Base-by-base conservation (phyloP, 1,140 invertebrate species). In the Anagrus nilaparvatae region DNA sequence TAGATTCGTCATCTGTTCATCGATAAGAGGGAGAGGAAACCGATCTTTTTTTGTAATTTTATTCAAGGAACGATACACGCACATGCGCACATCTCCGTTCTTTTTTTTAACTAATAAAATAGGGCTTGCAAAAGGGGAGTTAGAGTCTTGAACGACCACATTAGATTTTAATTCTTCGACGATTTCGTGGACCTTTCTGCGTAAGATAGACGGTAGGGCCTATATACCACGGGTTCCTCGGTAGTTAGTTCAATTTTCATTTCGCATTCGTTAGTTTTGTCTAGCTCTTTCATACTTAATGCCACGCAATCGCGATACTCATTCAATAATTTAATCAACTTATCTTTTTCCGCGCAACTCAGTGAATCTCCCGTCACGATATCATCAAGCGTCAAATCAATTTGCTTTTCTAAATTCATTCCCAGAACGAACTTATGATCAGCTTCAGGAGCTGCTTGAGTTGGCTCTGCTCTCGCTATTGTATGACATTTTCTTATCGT, bases 1-100 rank as follows among this genome's bases (percentile, higher is more conserved):
- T 14, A 51, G 47, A 4, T 24, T 29, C 29, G 40, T 40, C 24
- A 47, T n/a, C 29, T 51, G 49, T 28, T 53, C 49, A 13, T 53
- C 48, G 17, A 51, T 44, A 5, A 38, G n/a, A 7, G 47, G 44
- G 25, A 53, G 32, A 10, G 41, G 49, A 29, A 44, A 49, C 12
- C 40, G n/a, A 36, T 51, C 46, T 41, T 55, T 56, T 3, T 52
- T 52, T 44, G 52, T 36, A 10, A 40, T 52, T 8, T 49, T 48
- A 50, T 76, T 76, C 12, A 76, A 34, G 14, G 36, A 21, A 20
- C 70, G 29, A 44, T 65, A 75, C 0, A 51, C 49, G 46, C 69
- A 75, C 16, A 73, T 51, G 2, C 50, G 20, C 7, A 16, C 10
- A 17, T 37, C 37, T 0, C 44, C 65, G 50, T 72, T 65, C 40